Evolutionary conservation across 2,888 invertebrate species (phyloP), one percentile per base, ranked within the genome.

Genomic region (Drosophila bunnanda): DNA sequence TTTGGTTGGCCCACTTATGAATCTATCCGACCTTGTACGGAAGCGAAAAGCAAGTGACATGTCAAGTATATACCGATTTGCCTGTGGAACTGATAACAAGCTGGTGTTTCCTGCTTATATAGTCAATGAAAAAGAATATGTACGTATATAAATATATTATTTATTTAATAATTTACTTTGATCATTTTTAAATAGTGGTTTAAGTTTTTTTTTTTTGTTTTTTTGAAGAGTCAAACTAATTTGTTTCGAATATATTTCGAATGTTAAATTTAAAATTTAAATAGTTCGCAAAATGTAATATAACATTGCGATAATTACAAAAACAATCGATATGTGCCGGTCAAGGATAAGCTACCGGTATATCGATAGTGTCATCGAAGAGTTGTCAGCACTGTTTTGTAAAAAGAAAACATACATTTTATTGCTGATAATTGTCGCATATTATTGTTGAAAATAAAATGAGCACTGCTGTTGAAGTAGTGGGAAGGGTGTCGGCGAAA

Each of bases 61-160:
- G 34, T 43, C 59, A 61, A 52, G 74, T 58, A 28, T 53, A 65
- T 9, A 48, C 46, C 56, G 59, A 77, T 67, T 68, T 59, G 61
- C 22, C 44, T 64, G 43, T 32, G 53, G 17, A 39, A 41, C 75
- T 75, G 79, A 82, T 85, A 85, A 75, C 66, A 71, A 20, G 50
- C 12, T 55, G 7, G 22, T 6, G 34, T 10, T 15, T 32, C 22
- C 10, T n/a, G 17, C 7, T 8, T 25, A 28, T 25, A 10, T 13
- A 25, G 6, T 34, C 25, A 17, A 10, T 15, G 1, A 25, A 10
- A 15, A 9, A n/a, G 1, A 38, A 38, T 38, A 17, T 38, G n/a
- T 38, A 17, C 1, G 13, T 6, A 6, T 36, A 36, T 36, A 15
- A 15, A 15, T 13, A 7, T 7, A 15, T 7, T 10, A 9, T 39